Percentiles rank a stretch among this genome's conserved stretches.
phyloP scores from a whole-genome alignment of 2,888 invertebrate species.

The Stictocephala bisonia region DNA sequence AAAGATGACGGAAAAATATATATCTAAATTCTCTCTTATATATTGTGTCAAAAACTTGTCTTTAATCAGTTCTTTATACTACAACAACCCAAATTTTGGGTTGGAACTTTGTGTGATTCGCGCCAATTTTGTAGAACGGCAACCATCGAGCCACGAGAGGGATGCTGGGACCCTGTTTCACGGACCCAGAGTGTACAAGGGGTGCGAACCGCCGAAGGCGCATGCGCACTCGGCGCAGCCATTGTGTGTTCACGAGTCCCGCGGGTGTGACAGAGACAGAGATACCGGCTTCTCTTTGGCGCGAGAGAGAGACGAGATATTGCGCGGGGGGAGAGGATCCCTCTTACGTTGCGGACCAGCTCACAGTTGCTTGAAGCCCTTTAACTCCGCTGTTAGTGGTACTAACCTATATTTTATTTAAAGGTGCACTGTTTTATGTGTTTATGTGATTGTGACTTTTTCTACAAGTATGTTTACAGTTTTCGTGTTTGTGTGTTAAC shows the following conservation, averaged over 20 bases:
- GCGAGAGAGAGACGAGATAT: background rate
- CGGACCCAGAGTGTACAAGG: conserved; percentile 18
- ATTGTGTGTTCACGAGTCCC: too few relatives aligned
- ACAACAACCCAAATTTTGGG: too few relatives aligned
- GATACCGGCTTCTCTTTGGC: background rate
- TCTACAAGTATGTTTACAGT: background rate
- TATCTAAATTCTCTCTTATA: too few relatives aligned
- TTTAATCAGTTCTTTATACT: too few relatives aligned
- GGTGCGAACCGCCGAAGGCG: conserved; percentile 12
- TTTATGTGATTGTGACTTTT: background rate
- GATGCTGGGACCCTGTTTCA: too few relatives aligned
- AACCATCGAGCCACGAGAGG: too few relatives aligned
- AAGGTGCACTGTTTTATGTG: background rate
- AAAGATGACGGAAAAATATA: too few relatives aligned
- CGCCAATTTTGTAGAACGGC: too few relatives aligned
- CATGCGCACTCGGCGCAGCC: background rate
- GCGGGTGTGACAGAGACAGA: conserved; percentile 7
- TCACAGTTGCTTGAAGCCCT: conserved; percentile 11
- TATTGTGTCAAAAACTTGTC: too few relatives aligned
- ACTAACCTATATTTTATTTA: too few relatives aligned
- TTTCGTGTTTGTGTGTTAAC: background rate
- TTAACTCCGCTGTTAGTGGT: background rate
- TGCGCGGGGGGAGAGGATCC: background rate
- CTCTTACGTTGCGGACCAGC: background rate
- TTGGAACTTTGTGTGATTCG: too few relatives aligned